phyloP scores from a whole-genome alignment of 2,888 invertebrate species.

The Leuctra nigra region DNA sequence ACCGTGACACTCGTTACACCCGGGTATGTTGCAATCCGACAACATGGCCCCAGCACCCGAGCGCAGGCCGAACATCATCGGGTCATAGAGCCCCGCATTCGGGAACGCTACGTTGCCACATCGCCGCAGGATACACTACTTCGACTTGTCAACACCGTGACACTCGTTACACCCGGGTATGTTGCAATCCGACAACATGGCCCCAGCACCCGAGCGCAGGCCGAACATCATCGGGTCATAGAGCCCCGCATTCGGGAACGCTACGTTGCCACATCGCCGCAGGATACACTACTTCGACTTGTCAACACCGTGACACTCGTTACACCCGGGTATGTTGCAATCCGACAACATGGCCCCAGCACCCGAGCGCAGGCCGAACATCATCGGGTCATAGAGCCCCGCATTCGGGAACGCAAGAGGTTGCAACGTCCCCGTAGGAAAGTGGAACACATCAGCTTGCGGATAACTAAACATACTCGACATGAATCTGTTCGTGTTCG shows the following conservation, averaged over 20 bases:
- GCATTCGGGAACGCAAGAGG: constrained; percentile 16
- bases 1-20: no score
- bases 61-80: no score
- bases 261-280: constrained; percentile 1
- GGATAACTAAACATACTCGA: constrained; percentile 18
- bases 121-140: no score
- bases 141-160: no score
- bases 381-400: constrained; percentile 14
- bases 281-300: no score
- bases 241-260: constrained; percentile 13
- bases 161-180: constrained; percentile 21
- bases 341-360: not conserved
- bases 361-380: constrained; percentile 9
- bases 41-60: no score
- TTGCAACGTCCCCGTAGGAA: constrained; percentile 6
- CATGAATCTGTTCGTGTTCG: constrained; percentile 12
- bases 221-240: constrained; percentile 19
- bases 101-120: no score
- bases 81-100: no score
- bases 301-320: constrained; percentile 15
- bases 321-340: constrained; percentile 19
- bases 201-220: no score
- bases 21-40: no score
- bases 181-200: constrained; percentile 11
- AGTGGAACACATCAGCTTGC: constrained; percentile 2